Percentiles rank a stretch among this genome's conserved stretches.
phyloP scores from a whole-genome alignment of 2,888 invertebrate genomes.

The Drosophila nr. fundita region DNA sequence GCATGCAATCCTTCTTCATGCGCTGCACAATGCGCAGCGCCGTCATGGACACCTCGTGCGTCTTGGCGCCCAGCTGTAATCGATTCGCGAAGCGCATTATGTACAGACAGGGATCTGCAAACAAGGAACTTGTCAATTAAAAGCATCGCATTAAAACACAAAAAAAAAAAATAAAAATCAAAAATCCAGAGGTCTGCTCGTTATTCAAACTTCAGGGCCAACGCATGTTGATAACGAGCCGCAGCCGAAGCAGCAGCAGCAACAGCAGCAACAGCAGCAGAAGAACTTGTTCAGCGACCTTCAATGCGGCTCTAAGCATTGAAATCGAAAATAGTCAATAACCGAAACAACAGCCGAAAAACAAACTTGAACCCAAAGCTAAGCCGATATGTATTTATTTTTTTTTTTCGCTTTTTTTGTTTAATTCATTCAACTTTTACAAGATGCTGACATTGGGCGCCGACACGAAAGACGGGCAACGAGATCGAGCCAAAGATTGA shows the following conservation, averaged over 20 bases:
- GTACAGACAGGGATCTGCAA: conserved; percentile 96
- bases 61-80: conserved; percentile 95
- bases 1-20: conserved; percentile 99
- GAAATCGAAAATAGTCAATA: conserved; percentile 72
- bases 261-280: conserved; percentile 42
- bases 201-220: conserved; percentile 34
- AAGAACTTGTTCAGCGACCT: conserved; percentile 78
- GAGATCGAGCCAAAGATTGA: neutral
- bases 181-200: neutral
- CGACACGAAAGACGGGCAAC: conserved; percentile 26
- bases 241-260: conserved; percentile 16
- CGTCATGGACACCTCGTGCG: conserved; percentile 97
- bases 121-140: conserved; percentile 44
- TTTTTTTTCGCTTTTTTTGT: conserved; percentile 21
- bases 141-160: neutral
- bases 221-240: conserved; percentile 26
- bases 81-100: conserved; percentile 97
- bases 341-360: conserved; percentile 52
- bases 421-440: conserved; percentile 80
- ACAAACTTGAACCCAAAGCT: conserved; percentile 69
- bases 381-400: conserved; percentile 60
- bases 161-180: neutral
- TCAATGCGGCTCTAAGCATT: conserved; percentile 62
- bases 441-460: conserved; percentile 66
- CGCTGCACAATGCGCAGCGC: conserved; percentile 96